Conservation (phyloP, 2,797 vertebrate genomes). For the Chelidonichthys spinosus region DNA sequence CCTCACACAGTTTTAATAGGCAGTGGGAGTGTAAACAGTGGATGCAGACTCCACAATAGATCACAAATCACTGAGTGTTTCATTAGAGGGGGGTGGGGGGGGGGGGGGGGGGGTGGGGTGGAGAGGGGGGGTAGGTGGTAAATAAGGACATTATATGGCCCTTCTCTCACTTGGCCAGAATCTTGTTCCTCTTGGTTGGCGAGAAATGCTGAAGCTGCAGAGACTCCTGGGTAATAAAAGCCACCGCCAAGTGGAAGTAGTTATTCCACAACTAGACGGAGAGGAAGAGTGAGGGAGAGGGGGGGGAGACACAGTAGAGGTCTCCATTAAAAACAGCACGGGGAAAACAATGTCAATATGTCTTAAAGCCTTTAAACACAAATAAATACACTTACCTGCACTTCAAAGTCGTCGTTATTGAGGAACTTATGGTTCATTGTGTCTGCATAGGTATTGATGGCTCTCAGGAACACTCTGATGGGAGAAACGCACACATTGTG, state of each 20-base stretch:
- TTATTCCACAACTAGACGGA: slow-evolving; percentile 95
- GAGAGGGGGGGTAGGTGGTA: slow-evolving; percentile 39
- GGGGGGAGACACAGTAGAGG: slow-evolving; percentile 6
- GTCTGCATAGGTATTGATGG: slow-evolving; percentile 96
- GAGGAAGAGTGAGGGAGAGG: slow-evolving; percentile 6
- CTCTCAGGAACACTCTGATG: slow-evolving; percentile 93
- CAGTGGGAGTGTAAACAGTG: slow-evolving; percentile 44
- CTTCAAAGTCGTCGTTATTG: slow-evolving; percentile 95
- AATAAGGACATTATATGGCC: slow-evolving; percentile 61
- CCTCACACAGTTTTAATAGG: slow-evolving; percentile 47
- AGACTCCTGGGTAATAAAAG: slow-evolving; percentile 98
- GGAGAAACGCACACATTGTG: slow-evolving; percentile 10
- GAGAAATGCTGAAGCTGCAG: slow-evolving; percentile 98
- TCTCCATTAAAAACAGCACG: background rate
- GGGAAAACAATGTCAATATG: background rate
- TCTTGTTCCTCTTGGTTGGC: slow-evolving; percentile 94
- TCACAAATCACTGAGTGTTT: slow-evolving; percentile 58
- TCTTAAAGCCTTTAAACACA: background rate
- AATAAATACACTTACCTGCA: slow-evolving; percentile 84
- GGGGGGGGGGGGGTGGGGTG: too few relatives aligned
- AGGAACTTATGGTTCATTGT: slow-evolving; percentile 98
- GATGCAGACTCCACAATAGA: slow-evolving; percentile 49
- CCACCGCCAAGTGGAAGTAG: slow-evolving; percentile 99
- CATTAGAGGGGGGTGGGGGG: slow-evolving; percentile 50
- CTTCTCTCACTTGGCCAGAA: slow-evolving; percentile 92